These are phyloP conservation scores for Nothoprocta perdicaria DNA, from an alignment of 2,113 vertebrate species.

Conservation along the genomic window DNA sequence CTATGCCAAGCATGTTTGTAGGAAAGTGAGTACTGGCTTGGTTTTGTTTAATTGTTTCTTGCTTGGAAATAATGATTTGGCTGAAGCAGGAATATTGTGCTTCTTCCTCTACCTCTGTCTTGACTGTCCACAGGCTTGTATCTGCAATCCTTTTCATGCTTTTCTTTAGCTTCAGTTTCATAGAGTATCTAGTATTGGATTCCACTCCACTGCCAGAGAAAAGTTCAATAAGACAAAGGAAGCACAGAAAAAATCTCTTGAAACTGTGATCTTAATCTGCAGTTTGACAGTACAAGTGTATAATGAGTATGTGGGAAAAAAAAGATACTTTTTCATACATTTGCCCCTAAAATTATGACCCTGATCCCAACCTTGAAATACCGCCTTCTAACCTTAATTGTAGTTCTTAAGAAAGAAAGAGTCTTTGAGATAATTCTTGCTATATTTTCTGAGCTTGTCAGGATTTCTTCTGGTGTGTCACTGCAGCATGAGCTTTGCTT, in stretches of 20 bases:
- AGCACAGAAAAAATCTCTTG: background rate
- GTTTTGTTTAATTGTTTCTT: constrained; percentile 4
- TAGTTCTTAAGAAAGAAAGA: background rate
- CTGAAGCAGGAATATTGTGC: background rate
- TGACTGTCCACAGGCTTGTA: background rate
- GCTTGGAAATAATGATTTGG: background rate
- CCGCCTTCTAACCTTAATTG: background rate
- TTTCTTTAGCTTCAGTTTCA: background rate
- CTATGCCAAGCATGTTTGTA: background rate
- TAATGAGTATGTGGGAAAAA: background rate
- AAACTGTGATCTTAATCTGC: background rate
- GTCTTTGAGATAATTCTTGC: background rate
- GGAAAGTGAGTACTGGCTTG: background rate
- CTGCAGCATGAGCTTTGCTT: background rate
- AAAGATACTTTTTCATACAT: background rate
- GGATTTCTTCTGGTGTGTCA: background rate
- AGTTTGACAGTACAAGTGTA: background rate
- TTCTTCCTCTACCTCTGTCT: background rate
- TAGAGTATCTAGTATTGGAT: background rate
- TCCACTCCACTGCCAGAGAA: background rate
- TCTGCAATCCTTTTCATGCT: background rate
- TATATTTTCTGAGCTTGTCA: background rate
- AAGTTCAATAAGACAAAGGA: background rate
- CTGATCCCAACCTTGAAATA: background rate
- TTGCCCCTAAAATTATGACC: background rate